phyloP scores from a whole-genome alignment of 2,888 invertebrate species.

The Trachelus troglodyta region DNA sequence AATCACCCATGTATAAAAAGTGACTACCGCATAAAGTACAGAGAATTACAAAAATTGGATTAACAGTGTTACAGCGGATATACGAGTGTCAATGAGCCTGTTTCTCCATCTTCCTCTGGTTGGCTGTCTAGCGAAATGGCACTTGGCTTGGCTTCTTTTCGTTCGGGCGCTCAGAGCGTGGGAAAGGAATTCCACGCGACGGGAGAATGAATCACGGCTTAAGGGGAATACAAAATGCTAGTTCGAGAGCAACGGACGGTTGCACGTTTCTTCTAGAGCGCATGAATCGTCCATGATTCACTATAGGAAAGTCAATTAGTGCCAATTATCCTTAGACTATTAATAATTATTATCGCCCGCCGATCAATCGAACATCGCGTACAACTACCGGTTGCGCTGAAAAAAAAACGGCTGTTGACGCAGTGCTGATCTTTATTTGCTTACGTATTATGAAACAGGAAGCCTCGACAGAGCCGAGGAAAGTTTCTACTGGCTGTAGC shows the following conservation, averaged over 20 bases:
- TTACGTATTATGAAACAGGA: not conserved
- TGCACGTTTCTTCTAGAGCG: not conserved
- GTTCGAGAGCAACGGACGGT: not conserved
- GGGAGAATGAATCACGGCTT: not conserved
- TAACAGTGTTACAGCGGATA: too few relatives aligned
- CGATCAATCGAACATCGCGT: not conserved
- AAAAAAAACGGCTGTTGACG: not conserved
- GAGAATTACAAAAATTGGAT: too few relatives aligned
- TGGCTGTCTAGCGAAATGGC: not conserved
- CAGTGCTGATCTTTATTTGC: not conserved
- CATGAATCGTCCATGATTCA: not conserved
- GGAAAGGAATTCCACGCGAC: not conserved
- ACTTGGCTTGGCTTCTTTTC: not conserved
- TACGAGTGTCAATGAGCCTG: not conserved
- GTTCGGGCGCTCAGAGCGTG: not conserved
- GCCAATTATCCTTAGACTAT: not conserved
- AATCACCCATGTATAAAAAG: too few relatives aligned
- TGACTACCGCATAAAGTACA: too few relatives aligned
- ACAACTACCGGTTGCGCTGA: not conserved
- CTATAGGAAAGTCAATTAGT: not conserved
- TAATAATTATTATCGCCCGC: not conserved
- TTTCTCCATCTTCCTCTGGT: not conserved
- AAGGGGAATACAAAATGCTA: not conserved
- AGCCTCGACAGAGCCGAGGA: not conserved
- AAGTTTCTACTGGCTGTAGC: not conserved